phyloP scores from a whole-genome alignment of 2,113 vertebrate genomes.

The Xenus cinereus region DNA sequence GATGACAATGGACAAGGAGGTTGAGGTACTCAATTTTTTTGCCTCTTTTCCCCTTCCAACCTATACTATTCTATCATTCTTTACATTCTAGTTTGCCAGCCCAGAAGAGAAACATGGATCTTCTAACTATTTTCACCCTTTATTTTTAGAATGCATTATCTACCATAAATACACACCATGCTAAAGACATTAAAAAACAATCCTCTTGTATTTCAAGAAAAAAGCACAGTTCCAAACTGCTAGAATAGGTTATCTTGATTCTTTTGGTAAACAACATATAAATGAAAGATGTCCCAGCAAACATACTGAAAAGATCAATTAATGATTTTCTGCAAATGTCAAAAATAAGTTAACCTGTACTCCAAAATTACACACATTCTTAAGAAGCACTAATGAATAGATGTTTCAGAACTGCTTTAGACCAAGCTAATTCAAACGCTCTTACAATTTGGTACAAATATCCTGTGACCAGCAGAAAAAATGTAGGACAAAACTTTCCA shows the following conservation, averaged over 20 bases:
- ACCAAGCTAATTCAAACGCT: background rate
- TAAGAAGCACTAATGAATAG: background rate
- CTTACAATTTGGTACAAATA: background rate
- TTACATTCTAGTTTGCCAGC: background rate
- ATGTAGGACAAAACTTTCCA: background rate
- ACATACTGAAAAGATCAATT: background rate
- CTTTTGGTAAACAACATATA: background rate
- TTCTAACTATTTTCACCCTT: background rate
- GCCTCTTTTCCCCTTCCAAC: background rate
- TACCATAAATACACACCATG: background rate
- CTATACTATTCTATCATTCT: background rate
- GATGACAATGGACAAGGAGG: too few relatives aligned
- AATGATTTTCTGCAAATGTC: background rate
- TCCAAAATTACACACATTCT: background rate
- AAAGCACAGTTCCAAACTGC: background rate
- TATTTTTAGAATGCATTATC: background rate
- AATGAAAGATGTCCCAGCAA: background rate
- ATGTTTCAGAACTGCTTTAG: background rate
- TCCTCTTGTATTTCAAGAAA: background rate
- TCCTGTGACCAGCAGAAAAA: background rate
- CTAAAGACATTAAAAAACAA: background rate
- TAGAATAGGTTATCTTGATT: background rate
- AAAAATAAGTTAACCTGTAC: background rate
- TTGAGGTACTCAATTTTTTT: too few relatives aligned
- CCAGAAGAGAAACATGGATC: background rate